Evolutionary conservation across 2,113 vertebrate species (phyloP).

Genomic region (Aplodontia rufa): DNA sequence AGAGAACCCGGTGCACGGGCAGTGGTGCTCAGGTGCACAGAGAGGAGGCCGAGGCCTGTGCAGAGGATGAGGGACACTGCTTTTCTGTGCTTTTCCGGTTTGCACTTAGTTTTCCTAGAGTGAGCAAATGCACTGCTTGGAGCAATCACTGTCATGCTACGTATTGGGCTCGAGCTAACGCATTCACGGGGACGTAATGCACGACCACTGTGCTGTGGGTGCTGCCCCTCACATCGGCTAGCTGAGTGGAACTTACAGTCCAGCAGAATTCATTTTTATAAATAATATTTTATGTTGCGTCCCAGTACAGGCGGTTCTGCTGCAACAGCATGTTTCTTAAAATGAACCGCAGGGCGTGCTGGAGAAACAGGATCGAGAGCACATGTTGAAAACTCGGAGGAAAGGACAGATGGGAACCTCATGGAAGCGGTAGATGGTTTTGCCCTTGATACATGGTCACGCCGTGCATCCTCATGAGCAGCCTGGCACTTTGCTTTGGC

Average conservation of each 20-base stretch:
- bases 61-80: neutral
- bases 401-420: neutral
- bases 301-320: neutral
- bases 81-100: neutral
- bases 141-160: too few relatives aligned
- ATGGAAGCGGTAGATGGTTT: neutral
- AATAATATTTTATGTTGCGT: neutral
- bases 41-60: neutral
- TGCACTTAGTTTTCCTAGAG: conserved; percentile 6
- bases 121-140: neutral
- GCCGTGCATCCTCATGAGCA: neutral
- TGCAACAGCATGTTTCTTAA: neutral
- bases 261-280: neutral
- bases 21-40: neutral
- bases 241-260: neutral
- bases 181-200: neutral
- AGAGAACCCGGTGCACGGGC: neutral
- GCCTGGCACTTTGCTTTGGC: neutral
- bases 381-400: neutral
- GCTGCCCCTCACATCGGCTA: neutral
- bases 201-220: neutral
- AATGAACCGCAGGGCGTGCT: neutral
- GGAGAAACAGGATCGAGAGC: neutral
- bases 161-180: neutral
- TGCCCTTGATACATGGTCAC: neutral